Percentiles rank a stretch among this genome's conserved stretches.
Conservation (phyloP, 2,113 vertebrate genomes). For the Fukomys damarensis region DNA sequence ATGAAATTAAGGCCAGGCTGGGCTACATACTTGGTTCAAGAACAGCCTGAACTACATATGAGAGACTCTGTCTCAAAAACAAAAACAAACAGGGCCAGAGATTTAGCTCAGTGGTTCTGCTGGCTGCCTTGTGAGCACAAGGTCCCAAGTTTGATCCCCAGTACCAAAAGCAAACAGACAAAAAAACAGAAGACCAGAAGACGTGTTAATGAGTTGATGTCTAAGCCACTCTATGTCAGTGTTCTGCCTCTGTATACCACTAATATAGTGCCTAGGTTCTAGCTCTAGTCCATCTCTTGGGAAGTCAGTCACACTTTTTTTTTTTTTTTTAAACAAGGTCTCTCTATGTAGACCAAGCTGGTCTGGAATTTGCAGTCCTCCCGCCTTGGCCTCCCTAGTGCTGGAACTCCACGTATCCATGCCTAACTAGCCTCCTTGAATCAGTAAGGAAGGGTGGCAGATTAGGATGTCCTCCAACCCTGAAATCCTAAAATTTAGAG, state of each 20-base stretch:
- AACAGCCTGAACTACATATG: no score
- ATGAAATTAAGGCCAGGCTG: no score
- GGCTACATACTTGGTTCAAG: no score
- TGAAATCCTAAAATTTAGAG: neutral
- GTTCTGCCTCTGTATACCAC: neutral
- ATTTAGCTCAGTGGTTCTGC: neutral
- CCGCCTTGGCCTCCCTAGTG: neutral
- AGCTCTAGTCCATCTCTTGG: neutral
- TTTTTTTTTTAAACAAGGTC: neutral
- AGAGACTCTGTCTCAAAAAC: no score
- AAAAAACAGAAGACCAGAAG: neutral
- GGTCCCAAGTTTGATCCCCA: no score
- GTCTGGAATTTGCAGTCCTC: neutral
- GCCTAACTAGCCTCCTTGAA: neutral
- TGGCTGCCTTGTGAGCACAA: no score
- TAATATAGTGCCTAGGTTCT: neutral
- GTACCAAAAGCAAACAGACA: no score
- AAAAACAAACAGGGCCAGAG: neutral
- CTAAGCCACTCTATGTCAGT: neutral
- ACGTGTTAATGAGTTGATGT: neutral
- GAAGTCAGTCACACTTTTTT: neutral
- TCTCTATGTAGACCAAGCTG: neutral
- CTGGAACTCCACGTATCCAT: neutral
- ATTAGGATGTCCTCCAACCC: neutral
- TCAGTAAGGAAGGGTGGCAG: neutral